A percentile compares a stretch with the other conserved stretches of the same genome.
Conservation (phyloP, 2,888 invertebrate species). For the Diadromus collaris region DNA sequence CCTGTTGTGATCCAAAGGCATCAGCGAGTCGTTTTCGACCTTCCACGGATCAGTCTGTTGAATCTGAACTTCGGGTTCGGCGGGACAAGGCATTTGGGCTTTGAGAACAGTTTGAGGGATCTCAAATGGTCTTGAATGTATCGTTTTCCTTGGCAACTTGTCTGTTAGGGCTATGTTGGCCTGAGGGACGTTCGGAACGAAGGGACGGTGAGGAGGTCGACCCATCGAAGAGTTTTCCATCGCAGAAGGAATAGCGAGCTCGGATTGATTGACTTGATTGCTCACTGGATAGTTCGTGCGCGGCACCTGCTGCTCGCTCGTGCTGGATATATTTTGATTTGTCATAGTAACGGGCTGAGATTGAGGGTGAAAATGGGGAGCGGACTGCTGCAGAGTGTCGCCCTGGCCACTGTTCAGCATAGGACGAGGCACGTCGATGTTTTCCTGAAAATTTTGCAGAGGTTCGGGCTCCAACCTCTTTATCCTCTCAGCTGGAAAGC, state of each 20-base stretch:
- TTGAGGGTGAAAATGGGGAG: background rate
- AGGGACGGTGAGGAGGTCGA: conserved; percentile 64
- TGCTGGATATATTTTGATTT: conserved; percentile 42
- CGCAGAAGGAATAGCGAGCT: conserved; percentile 35
- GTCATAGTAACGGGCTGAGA: conserved; percentile 16
- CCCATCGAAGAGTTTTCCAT: conserved; percentile 35
- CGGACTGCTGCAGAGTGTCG: conserved; percentile 45
- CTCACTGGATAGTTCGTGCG: conserved; percentile 13
- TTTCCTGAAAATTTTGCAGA: conserved; percentile 23
- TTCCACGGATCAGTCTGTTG: conserved; percentile 28
- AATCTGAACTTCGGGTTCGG: background rate
- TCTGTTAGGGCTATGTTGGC: background rate
- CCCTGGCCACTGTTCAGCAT: conserved; percentile 54
- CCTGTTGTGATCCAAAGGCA: background rate
- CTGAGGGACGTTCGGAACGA: conserved; percentile 59
- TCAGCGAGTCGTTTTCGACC: conserved; percentile 25
- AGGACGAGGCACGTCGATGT: background rate
- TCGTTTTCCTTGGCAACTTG: conserved; percentile 28
- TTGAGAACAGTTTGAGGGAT: background rate
- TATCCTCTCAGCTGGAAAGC: conserved; percentile 72
- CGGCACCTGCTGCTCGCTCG: conserved; percentile 62
- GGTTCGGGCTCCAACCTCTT: conserved; percentile 61
- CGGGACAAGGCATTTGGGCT: background rate
- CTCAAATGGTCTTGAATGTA: background rate
- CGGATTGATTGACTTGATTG: conserved; percentile 49